These are phyloP conservation scores for Silvanus unidentatus DNA, from an alignment of 2,888 invertebrate species.

Conservation along the genomic window DNA sequence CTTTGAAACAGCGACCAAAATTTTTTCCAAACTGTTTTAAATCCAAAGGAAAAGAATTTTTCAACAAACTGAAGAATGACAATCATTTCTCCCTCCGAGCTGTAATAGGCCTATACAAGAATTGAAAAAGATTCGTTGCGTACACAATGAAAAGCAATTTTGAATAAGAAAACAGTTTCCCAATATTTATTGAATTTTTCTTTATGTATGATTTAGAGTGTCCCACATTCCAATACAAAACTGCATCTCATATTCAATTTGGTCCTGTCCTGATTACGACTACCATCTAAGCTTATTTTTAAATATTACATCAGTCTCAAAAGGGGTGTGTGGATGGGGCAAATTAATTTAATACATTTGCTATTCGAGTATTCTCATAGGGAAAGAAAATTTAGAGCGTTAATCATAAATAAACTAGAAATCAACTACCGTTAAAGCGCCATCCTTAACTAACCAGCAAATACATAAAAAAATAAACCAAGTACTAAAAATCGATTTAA, in stretches of 20 bases:
- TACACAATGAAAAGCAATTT: not conserved
- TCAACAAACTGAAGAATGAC: no score
- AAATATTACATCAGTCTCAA: slow-evolving; percentile 47
- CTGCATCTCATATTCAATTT: slow-evolving; percentile 20
- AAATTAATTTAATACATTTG: slow-evolving; percentile 44
- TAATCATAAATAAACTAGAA: slow-evolving; percentile 34
- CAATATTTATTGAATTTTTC: not conserved
- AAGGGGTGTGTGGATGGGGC: slow-evolving; percentile 29
- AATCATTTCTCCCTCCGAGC: no score
- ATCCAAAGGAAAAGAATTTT: no score
- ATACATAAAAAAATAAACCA: slow-evolving; percentile 17
- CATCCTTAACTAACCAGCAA: slow-evolving; percentile 18
- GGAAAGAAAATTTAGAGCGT: not conserved
- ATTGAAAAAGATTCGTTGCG: not conserved
- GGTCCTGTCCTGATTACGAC: slow-evolving; percentile 35
- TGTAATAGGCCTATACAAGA: no score
- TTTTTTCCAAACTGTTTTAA: no score
- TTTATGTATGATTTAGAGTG: no score
- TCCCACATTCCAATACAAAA: slow-evolving; percentile 13
- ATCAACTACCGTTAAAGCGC: no score
- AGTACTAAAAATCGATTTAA: slow-evolving; percentile 12
- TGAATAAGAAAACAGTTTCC: not conserved
- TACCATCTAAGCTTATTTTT: slow-evolving; percentile 31
- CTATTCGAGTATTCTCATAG: slow-evolving; percentile 37
- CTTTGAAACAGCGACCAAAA: no score